Conservation (phyloP, 2,113 vertebrate genomes). For the Corapipo altera region DNA sequence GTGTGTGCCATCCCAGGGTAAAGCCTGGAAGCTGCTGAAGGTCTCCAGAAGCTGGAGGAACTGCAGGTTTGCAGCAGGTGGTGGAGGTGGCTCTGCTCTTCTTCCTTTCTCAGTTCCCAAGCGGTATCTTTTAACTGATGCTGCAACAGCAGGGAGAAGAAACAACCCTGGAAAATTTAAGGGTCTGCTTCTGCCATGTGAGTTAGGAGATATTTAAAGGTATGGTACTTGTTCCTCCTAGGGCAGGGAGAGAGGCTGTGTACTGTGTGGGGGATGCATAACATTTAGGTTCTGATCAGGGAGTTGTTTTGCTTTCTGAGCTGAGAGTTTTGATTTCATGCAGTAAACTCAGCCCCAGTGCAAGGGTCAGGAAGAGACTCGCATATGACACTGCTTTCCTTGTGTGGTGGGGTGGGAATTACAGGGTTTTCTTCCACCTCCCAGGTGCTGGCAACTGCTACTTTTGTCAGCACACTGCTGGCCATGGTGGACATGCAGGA, state of each 20-base stretch:
- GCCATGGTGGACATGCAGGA: not conserved
- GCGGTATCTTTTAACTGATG: not conserved
- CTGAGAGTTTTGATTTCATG: not conserved
- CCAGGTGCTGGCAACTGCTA: not conserved
- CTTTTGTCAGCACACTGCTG: not conserved
- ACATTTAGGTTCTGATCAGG: not conserved
- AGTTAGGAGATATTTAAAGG: not conserved
- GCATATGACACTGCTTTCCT: accelerated
- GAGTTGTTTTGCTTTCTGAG: not conserved
- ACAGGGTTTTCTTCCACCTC: not conserved
- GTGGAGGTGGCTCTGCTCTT: not conserved
- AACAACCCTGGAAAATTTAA: not conserved
- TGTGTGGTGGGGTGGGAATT: not conserved
- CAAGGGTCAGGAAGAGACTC: not conserved
- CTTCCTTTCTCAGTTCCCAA: not conserved
- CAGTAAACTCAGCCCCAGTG: not conserved
- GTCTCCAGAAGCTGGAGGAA: not conserved
- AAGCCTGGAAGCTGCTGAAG: not conserved
- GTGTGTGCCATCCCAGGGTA: not conserved
- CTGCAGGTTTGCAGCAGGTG: not conserved
- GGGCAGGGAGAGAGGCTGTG: not conserved
- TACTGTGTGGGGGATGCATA: not conserved
- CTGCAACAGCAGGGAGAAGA: not conserved
- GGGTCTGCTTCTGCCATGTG: not conserved
- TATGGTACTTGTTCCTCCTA: not conserved